Evolutionary conservation across 2,888 invertebrate species (phyloP), one percentile per base, ranked within the genome.

Genomic region (Dorcus hopei): DNA sequence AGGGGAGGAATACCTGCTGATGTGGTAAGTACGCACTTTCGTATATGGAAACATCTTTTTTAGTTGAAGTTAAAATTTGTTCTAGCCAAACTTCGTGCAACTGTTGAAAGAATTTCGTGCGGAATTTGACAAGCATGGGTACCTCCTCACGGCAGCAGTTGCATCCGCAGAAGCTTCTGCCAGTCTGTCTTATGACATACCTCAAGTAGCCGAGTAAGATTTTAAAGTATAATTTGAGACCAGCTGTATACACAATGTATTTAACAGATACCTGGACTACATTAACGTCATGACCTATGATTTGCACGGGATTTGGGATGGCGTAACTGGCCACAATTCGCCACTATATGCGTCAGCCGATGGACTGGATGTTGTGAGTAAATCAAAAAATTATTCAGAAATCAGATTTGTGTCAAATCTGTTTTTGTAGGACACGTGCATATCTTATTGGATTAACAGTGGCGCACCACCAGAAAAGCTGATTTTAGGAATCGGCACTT

Each of bases 241-340:
- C 14, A 14, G 1, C 14, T 26, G 3, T 2, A 2, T 4, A 26
- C 2, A 26, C 5, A 26, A 26, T 26, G 14, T 3, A 3, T 8
- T n/a, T 52, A 52, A 45, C 14, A 59, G 59, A 38, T 55, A 55
- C 62, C 72, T 90, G 33, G 85, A 91, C 68, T 80, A 86, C 26
- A 83, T 90, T 43, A 85, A 86, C 67, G 68, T 92, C 0, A 91
- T 91, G 90, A 74, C 88, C 0, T 91, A 91, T 66, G 90, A 90
- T 70, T 79, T 89, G 66, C 85, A 89, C 66, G 89, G 89, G 1
- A 75, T 85, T 0, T 89, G 87, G 86, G 87, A 90, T 47, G 50
- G 71, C 0, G 76, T 77, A 0, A 85, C 87, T 1, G 90, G 88
- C 0, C 83, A 87, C 54, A 88, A 90, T 69, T 82, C 90, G 0